These are phyloP conservation scores for Leptinotarsa peninsularis DNA, from an alignment of 2,888 invertebrate species.

Conservation along the genomic window DNA sequence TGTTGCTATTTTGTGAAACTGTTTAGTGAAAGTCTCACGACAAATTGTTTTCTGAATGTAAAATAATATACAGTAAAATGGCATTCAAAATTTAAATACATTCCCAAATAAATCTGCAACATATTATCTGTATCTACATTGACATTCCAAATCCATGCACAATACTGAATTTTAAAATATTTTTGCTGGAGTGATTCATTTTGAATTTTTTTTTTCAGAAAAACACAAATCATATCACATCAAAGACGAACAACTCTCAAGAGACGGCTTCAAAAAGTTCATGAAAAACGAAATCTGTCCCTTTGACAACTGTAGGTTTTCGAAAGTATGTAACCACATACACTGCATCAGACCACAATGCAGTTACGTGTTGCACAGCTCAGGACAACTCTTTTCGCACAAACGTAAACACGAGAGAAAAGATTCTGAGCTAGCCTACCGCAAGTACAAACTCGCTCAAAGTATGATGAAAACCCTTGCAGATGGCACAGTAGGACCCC, in stretches of 20 bases:
- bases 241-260: constrained; percentile 94
- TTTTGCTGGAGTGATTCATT: not conserved
- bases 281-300: constrained; percentile 96
- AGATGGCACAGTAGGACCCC: constrained; percentile 67
- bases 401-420: constrained; percentile 97
- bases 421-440: constrained; percentile 89
- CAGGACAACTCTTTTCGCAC: constrained; percentile 96
- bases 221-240: constrained; percentile 99
- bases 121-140: too few species aligned
- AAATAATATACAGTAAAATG: too few species aligned
- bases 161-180: too few species aligned
- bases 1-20: too few species aligned
- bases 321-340: constrained; percentile 96
- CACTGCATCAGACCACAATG: constrained; percentile 97
- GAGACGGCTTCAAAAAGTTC: constrained; percentile 98
- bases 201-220: constrained; percentile 73
- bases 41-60: too few species aligned
- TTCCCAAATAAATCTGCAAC: too few species aligned
- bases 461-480: constrained; percentile 72
- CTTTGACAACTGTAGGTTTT: constrained; percentile 92
- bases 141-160: too few species aligned
- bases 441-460: constrained; percentile 77
- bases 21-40: too few species aligned
- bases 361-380: constrained; percentile 95
- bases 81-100: too few species aligned